These are phyloP conservation scores for Amphimallon solstitiale DNA, from an alignment of 2,888 invertebrate species.

Conservation along the genomic window DNA sequence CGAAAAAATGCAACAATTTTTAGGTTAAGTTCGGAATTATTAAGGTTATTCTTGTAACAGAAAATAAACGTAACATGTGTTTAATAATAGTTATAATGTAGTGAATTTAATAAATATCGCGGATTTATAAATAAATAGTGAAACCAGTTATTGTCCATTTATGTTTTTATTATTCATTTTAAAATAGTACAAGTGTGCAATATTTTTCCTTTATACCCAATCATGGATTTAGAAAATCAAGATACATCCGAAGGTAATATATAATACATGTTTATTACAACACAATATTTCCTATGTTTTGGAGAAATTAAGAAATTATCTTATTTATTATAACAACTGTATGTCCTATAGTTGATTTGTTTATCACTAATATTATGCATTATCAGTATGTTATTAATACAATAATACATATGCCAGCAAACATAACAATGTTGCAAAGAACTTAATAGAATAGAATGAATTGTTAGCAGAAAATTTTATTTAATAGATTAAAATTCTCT, in stretches of 20 bases:
- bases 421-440: too few species aligned
- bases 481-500: too few species aligned
- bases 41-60: background rate
- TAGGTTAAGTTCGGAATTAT: slow-evolving; percentile 21
- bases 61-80: slow-evolving; percentile 6
- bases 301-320: too few species aligned
- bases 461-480: too few species aligned
- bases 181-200: slow-evolving; percentile 9
- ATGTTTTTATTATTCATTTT: background rate
- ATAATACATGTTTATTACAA: background rate
- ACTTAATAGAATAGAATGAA: too few species aligned
- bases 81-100: slow-evolving; percentile 14
- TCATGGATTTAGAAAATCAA: slow-evolving; percentile 10
- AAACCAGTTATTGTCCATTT: background rate
- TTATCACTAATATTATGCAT: too few species aligned
- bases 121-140: slow-evolving; percentile 8
- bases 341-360: too few species aligned
- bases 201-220: background rate
- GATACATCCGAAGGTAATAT: slow-evolving; percentile 21
- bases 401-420: too few species aligned
- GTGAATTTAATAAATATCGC: slow-evolving; percentile 2
- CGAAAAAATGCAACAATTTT: slow-evolving; percentile 24
- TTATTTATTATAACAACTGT: too few species aligned
- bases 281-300: too few species aligned
- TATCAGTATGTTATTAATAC: too few species aligned